These are phyloP conservation scores for Petromus typicus DNA, from an alignment of 2,113 vertebrate species.

Conservation along the genomic window DNA sequence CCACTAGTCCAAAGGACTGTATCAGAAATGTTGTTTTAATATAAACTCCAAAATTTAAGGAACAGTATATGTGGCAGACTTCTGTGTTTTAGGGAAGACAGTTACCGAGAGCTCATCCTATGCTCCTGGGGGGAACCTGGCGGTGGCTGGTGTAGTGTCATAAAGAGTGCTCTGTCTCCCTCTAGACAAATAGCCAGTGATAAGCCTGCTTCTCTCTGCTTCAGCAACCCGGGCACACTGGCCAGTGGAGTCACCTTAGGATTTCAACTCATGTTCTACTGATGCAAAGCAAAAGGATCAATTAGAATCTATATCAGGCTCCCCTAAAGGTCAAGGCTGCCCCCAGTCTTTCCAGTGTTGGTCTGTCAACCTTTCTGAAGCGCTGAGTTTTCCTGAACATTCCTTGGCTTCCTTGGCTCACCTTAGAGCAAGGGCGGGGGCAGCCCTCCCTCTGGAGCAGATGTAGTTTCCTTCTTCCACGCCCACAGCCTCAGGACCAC, in stretches of 20 bases:
- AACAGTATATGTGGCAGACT: not conserved
- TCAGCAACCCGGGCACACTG: not conserved
- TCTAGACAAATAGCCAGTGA: accelerated
- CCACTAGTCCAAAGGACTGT: constrained; percentile 19
- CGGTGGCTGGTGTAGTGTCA: not conserved
- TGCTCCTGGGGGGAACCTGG: no score
- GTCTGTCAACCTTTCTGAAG: not conserved
- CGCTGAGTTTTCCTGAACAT: not conserved
- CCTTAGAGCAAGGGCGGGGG: not conserved
- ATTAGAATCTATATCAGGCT: not conserved
- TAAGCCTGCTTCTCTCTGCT: not conserved
- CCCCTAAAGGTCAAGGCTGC: not conserved
- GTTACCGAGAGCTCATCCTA: not conserved
- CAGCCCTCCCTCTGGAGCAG: not conserved
- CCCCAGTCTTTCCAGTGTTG: not conserved
- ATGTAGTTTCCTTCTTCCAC: not conserved
- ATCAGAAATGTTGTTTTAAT: constrained; percentile 11
- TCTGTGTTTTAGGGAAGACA: not conserved
- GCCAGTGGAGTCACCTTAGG: not conserved
- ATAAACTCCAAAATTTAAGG: not conserved
- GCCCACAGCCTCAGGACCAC: not conserved
- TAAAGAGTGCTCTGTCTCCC: not conserved
- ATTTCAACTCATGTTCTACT: not conserved
- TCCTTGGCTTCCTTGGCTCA: not conserved
- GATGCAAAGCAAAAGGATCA: not conserved